These are phyloP conservation scores for Rhodophaea formosa DNA, from an alignment of 2,888 invertebrate species.

Conservation along the genomic window DNA sequence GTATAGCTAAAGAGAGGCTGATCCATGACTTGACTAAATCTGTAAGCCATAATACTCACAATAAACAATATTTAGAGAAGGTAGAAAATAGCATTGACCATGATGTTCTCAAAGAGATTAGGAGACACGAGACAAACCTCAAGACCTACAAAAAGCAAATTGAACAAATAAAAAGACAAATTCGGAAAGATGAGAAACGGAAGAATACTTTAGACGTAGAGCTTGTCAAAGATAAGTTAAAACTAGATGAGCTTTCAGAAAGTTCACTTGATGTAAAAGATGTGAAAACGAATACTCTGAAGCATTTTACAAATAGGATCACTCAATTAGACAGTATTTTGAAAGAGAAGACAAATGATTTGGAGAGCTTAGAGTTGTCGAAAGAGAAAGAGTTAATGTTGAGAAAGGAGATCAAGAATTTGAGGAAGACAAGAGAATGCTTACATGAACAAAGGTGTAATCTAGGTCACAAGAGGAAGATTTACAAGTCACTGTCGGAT, in stretches of 20 bases:
- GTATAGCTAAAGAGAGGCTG: conserved; percentile 85
- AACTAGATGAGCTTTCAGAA: conserved; percentile 74
- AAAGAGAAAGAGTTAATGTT: conserved; percentile 84
- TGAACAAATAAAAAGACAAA: conserved; percentile 86
- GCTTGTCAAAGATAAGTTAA: conserved; percentile 77
- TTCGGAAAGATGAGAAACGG: conserved; percentile 87
- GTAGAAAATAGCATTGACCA: conserved; percentile 79
- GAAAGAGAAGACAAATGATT: conserved; percentile 85
- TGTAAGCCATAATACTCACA: conserved; percentile 55
- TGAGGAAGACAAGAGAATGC: conserved; percentile 89
- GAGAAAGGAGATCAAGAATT: conserved; percentile 89
- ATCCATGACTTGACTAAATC: conserved; percentile 83
- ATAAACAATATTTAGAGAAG: conserved; percentile 79
- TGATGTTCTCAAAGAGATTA: conserved; percentile 83
- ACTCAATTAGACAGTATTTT: conserved; percentile 85
- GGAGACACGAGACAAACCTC: conserved; percentile 87
- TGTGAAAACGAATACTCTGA: conserved; percentile 79
- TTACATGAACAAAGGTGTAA: conserved; percentile 88
- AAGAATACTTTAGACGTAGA: conserved; percentile 86
- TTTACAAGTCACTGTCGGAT: conserved; percentile 86
- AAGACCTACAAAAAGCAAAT: conserved; percentile 88
- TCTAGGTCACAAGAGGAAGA: conserved; percentile 87
- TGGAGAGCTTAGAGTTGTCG: conserved; percentile 80
- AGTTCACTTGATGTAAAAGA: conserved; percentile 79
- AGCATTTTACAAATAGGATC: conserved; percentile 84